A percentile compares a stretch with the other conserved stretches of the same genome.
These are phyloP conservation scores for Helobdella robusta DNA, from an alignment of 2,888 invertebrate species.

Conservation along the genomic window DNA sequence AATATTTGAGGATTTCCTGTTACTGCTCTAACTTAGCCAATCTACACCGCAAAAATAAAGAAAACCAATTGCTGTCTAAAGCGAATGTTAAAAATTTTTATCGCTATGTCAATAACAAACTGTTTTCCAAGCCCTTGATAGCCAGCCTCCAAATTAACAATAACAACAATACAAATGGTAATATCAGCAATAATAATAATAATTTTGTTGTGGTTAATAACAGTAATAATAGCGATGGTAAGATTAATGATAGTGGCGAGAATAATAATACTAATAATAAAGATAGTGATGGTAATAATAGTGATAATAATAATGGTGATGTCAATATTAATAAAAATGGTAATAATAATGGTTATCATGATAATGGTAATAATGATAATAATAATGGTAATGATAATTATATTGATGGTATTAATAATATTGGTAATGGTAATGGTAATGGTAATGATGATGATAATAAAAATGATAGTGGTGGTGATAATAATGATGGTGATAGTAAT, in stretches of 20 bases:
- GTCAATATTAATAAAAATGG: not conserved
- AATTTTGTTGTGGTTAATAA: not conserved
- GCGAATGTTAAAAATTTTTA: no score
- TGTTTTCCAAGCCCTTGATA: no score
- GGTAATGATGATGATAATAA: not conserved
- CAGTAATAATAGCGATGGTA: not conserved
- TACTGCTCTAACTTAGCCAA: no score
- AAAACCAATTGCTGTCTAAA: no score
- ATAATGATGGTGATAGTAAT: no score
- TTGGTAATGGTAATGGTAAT: not conserved
- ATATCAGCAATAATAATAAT: no score
- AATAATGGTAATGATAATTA: conserved; percentile 7
- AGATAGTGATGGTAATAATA: not conserved
- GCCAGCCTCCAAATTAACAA: no score
- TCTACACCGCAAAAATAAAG: no score
- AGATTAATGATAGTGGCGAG: not conserved
- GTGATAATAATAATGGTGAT: not conserved
- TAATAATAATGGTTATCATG: not conserved
- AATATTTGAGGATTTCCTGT: no score
- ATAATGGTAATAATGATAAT: conserved; percentile 6
- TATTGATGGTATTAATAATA: not conserved
- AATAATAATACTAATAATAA: conserved; percentile 1
- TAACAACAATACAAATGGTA: no score
- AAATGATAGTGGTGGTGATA: not conserved
- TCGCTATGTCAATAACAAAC: no score